phyloP scores from a whole-genome alignment of 2,797 vertebrate genomes.

The Lateolabrax maculatus region DNA sequence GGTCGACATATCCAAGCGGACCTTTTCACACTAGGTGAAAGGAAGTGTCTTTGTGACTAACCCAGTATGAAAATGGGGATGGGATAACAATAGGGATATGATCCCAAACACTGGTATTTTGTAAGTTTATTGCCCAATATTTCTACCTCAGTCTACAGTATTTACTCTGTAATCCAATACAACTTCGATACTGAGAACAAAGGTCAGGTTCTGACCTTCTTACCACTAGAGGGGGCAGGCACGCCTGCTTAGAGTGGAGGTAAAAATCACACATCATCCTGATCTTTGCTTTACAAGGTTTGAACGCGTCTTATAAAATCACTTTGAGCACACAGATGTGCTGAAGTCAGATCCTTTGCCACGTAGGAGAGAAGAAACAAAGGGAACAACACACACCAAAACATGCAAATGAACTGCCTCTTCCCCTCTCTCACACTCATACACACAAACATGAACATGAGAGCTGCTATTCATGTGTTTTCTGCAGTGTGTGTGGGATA shows the following conservation, averaged over 20 bases:
- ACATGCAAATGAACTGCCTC: background rate
- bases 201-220: conserved; percentile 47
- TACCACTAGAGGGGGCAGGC: conserved; percentile 76
- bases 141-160: background rate
- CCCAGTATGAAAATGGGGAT: background rate
- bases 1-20: background rate
- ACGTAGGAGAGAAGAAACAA: background rate
- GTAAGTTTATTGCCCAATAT: background rate
- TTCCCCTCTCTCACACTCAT: background rate
- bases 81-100: background rate
- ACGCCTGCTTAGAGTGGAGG: conserved; percentile 25
- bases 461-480: background rate
- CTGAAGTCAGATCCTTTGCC: background rate
- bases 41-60: background rate
- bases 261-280: background rate
- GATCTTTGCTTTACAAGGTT: conserved; percentile 2
- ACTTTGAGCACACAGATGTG: background rate
- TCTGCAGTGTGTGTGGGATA: background rate
- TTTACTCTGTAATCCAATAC: background rate
- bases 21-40: background rate
- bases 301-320: conserved; percentile 4
- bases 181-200: background rate
- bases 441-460: background rate
- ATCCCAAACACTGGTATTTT: background rate
- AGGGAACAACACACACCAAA: background rate